Evolutionary conservation across 2,797 vertebrate species (phyloP).

Genomic region (Graptemys geographica): DNA sequence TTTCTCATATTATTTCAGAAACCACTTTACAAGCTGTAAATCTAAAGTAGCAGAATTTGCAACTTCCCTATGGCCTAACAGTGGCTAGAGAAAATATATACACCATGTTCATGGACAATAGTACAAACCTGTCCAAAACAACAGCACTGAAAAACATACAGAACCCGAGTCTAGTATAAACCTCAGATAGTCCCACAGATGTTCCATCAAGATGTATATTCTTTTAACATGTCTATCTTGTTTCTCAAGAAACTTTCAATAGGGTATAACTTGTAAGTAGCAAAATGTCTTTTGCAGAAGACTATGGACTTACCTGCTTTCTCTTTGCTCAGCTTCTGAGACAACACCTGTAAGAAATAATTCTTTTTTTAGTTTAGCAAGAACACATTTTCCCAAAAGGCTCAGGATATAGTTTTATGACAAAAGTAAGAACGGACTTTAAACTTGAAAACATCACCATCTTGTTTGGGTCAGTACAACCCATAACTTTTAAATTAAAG

Average conservation of each 20-base stretch:
- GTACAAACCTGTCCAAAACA: accelerated
- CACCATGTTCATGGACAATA: background rate
- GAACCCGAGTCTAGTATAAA: background rate
- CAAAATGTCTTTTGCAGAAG: background rate
- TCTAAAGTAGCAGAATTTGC: background rate
- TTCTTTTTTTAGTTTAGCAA: constrained; percentile 53
- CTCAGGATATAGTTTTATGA: background rate
- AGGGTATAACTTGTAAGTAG: background rate
- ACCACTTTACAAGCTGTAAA: background rate
- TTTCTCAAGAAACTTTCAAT: background rate
- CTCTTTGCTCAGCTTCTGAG: constrained; percentile 65
- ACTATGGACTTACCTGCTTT: constrained; percentile 72
- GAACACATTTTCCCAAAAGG: background rate
- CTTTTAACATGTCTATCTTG: background rate
- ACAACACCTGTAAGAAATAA: constrained; percentile 73
- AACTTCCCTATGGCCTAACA: background rate
- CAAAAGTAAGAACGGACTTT: background rate
- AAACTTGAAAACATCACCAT: background rate
- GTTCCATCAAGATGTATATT: background rate
- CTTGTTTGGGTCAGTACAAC: background rate
- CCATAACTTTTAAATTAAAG: background rate
- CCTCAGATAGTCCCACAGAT: background rate
- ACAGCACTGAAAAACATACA: background rate
- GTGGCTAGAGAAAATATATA: background rate
- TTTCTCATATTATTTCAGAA: constrained; percentile 31